A percentile compares a stretch with the other conserved stretches of the same genome.
phyloP scores from a whole-genome alignment of 2,113 vertebrate species.

The Felis catus region DNA sequence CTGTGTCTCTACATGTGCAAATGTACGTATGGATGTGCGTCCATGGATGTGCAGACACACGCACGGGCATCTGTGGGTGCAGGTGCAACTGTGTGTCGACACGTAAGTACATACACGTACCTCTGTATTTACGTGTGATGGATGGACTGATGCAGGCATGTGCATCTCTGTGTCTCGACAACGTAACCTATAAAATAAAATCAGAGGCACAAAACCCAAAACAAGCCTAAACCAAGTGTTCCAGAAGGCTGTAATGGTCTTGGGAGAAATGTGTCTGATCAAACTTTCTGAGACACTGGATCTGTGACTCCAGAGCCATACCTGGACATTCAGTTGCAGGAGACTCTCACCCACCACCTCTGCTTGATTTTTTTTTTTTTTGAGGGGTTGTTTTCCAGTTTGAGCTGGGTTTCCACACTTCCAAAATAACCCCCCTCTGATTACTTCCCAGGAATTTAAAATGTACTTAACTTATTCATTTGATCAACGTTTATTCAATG shows the following conservation, averaged over 20 bases:
- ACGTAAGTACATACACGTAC: too few relatives aligned
- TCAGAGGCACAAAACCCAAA: background rate
- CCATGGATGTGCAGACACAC: accelerated
- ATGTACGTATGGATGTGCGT: background rate
- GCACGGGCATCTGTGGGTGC: background rate
- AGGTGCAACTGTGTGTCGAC: background rate
- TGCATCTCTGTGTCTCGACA: background rate
- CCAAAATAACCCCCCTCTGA: background rate
- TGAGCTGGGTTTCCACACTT: background rate
- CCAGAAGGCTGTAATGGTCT: background rate
- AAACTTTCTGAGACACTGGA: background rate
- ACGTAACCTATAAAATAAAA: background rate
- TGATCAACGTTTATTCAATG: background rate
- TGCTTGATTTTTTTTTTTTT: background rate
- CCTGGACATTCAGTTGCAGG: background rate
- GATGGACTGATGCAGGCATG: background rate
- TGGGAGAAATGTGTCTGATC: background rate
- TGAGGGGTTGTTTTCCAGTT: background rate
- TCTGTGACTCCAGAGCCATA: background rate
- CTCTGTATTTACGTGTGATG: accelerated
- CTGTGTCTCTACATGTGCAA: background rate
- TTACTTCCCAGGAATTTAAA: background rate
- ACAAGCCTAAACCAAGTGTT: background rate
- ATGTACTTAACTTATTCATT: background rate
- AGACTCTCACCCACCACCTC: background rate